Base-by-base conservation (phyloP, 1,140 invertebrate genomes). In the Scaptomyza pallida region DNA sequence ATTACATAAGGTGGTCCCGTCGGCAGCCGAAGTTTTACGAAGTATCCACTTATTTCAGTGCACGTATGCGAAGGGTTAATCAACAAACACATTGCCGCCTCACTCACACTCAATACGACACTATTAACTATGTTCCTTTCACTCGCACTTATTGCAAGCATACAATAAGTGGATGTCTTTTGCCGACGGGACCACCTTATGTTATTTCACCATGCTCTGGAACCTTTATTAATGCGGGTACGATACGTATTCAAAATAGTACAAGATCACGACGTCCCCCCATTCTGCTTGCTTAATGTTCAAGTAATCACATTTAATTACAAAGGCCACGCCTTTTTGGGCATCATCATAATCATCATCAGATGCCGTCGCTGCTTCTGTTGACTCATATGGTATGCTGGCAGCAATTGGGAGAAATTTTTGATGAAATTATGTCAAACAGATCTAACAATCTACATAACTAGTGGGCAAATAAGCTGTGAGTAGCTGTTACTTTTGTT, bases 271-370 rank as follows among this genome's bases (percentile, higher is more conserved):
- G 12, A 40, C 13, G 41, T 19, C 19, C 15, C 19, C 30, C 17
- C 2, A 41, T 33, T 12, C 47, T 16, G 30, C 13, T 10, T 37
- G 30, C 44, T 50, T 51, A 75, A 75, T 82, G 60, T 72, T 57
- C 51, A 71, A 77, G 77, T 71, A 77, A 86, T 81, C 65, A 78
- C 55, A 77, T 61, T 81, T 85, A 86, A 85, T 85, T 85, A 81
- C 73, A 57, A 40, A 15, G 19, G 30, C 41, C 63, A 61, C 73
- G 81, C 73, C 81, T 40, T 61, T 57, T 54, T 30, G 65, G 41
- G 57, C 56, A 37, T 44, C 61, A 63, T 61, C 68, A 63, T 55
- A 35, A 68, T 40, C 62, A 41, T 40, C 55, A 37, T 13, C 40
- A 19, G 35, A 13, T 47, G 37, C 16, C 13, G 16, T 15, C 30